Percentiles rank a stretch among this genome's conserved stretches.
Conservation (phyloP, 2,113 vertebrate species). For the Nyctereutes procyonoides region DNA sequence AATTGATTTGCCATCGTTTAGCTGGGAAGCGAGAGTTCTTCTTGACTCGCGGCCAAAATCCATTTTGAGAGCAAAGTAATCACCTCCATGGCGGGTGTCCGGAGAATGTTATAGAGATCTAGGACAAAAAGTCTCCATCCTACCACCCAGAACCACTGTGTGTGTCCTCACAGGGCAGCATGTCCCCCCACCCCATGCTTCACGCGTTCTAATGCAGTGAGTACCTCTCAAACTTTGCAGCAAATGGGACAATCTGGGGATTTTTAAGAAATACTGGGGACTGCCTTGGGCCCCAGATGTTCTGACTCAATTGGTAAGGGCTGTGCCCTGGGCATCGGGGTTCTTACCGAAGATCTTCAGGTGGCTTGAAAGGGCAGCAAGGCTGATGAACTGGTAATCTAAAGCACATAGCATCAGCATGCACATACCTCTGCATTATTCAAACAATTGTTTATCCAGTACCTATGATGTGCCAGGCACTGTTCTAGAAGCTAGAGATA, state of each 20-base stretch:
- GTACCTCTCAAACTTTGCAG: neutral
- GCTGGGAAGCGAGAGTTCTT: slow-evolving; percentile 73
- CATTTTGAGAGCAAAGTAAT: slow-evolving; percentile 81
- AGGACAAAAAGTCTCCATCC: slow-evolving; percentile 59
- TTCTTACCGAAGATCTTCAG: neutral
- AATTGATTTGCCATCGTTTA: slow-evolving; percentile 80
- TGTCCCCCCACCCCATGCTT: rapidly evolving
- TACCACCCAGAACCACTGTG: neutral
- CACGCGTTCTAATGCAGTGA: rapidly evolving
- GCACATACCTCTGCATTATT: neutral
- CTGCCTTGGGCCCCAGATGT: neutral
- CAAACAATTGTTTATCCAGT: neutral
- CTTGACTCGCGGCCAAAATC: slow-evolving; percentile 77
- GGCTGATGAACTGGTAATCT: too few relatives aligned
- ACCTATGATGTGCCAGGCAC: neutral
- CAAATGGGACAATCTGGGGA: neutral
- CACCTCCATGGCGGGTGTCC: slow-evolving; percentile 69
- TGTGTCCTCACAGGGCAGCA: rapidly evolving
- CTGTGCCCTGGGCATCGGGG: neutral
- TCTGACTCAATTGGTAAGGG: neutral
- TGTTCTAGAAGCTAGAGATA: neutral
- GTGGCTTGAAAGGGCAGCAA: too few relatives aligned
- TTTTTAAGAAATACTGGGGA: neutral
- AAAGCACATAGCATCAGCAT: neutral
- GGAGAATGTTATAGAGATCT: slow-evolving; percentile 74